These are phyloP conservation scores for Zosterops lateralis DNA, from an alignment of 2,113 vertebrate species.

Conservation along the genomic window DNA sequence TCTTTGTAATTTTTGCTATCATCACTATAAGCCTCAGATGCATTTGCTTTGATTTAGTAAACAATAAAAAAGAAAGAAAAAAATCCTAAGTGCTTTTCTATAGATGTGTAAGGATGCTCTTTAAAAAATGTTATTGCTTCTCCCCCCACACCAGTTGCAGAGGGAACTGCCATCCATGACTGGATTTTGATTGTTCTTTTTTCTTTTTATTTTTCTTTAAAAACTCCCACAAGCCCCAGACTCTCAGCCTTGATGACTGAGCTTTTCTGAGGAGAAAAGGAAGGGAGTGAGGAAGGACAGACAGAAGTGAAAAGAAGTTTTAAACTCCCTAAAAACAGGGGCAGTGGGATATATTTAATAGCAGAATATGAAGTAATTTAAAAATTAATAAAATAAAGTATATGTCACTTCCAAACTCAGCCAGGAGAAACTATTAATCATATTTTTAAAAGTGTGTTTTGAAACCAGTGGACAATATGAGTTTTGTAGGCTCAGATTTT, in stretches of 20 bases:
- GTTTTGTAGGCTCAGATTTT: not conserved
- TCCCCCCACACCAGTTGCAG: conserved; percentile 13
- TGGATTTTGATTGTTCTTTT: not conserved
- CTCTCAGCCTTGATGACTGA: not conserved
- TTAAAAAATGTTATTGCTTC: not conserved
- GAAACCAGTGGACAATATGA: not conserved
- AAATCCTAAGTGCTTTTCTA: conserved; percentile 50
- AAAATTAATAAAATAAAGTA: not conserved
- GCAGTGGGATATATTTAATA: not conserved
- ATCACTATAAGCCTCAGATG: conserved; percentile 63
- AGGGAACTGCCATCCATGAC: not conserved
- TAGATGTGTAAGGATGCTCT: conserved; percentile 53
- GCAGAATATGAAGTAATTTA: not conserved
- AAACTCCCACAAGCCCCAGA: not conserved
- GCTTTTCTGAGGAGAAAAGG: not conserved
- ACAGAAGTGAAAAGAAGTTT: not conserved
- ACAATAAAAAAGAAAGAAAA: conserved; percentile 61
- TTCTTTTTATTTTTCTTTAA: not conserved
- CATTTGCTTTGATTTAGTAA: conserved; percentile 69
- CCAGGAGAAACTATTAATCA: not conserved
- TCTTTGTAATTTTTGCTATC: conserved; percentile 68
- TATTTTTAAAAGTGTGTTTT: not conserved
- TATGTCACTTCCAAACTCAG: not conserved
- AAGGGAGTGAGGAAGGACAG: not conserved
- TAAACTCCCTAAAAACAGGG: not conserved